A percentile compares a stretch with the other conserved stretches of the same genome.
These are phyloP conservation scores for Iguana delicatissima DNA, from an alignment of 2,797 vertebrate genomes.

Conservation along the genomic window DNA sequence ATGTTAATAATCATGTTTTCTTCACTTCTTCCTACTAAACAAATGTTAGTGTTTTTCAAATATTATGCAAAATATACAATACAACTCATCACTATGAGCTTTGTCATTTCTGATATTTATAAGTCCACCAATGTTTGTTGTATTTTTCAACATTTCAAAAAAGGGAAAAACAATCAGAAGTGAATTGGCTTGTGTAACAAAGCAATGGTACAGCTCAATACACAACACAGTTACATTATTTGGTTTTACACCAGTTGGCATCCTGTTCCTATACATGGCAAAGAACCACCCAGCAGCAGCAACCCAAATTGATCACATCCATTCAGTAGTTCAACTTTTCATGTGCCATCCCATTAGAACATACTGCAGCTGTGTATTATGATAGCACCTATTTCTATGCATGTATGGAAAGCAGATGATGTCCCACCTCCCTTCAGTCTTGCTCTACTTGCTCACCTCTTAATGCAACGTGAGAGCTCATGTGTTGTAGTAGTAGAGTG, in stretches of 20 bases:
- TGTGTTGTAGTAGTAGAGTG: background rate
- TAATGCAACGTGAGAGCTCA: background rate
- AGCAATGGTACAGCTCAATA: background rate
- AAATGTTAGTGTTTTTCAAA: background rate
- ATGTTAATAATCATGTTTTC: background rate
- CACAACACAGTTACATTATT: background rate
- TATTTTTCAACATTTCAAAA: conserved; percentile 1
- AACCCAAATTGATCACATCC: background rate
- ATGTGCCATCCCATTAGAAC: background rate
- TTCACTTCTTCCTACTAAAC: background rate
- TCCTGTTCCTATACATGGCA: background rate
- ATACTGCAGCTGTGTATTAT: background rate
- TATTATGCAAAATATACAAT: background rate
- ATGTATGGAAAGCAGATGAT: background rate
- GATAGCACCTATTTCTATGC: background rate
- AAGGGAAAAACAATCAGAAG: background rate
- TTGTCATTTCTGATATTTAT: background rate
- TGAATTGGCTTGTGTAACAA: background rate
- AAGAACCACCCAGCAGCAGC: background rate
- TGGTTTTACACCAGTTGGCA: background rate
- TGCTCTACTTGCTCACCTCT: background rate
- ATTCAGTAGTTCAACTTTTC: background rate
- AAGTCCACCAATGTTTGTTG: background rate
- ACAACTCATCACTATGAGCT: background rate
- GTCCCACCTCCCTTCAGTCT: background rate